Percentiles rank a stretch among this genome's conserved stretches.
Conservation (phyloP, 2,797 vertebrate species). For the Sarcophilus harrisii region DNA sequence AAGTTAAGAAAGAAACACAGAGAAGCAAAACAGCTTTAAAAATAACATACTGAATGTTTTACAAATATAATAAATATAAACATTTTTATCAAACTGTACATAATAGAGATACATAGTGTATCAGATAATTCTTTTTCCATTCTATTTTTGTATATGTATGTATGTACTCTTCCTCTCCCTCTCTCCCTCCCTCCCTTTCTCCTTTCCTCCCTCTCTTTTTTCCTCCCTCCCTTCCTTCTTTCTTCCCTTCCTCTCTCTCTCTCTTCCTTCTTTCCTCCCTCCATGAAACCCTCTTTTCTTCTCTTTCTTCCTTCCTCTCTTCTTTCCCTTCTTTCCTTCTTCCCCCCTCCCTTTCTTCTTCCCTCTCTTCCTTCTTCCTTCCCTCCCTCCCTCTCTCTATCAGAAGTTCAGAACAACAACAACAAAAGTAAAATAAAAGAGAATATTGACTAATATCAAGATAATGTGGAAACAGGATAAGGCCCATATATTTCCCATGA, state of each 20-base stretch:
- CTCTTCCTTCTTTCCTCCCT: neutral
- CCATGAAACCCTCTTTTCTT: no score
- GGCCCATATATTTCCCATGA: neutral
- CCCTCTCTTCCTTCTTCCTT: no score
- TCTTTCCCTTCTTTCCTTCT: no score
- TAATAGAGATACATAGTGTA: neutral
- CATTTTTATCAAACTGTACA: neutral
- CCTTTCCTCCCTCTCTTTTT: no score
- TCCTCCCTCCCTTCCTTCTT: no score
- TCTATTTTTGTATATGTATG: neutral
- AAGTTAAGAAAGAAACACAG: neutral
- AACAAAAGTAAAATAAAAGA: neutral
- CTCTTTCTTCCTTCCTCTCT: neutral
- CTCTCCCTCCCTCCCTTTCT: no score
- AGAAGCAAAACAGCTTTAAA: neutral
- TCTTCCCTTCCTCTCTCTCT: no score
- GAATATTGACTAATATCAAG: neutral
- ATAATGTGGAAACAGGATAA: neutral
- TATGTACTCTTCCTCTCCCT: no score
- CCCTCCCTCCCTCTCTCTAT: neutral
- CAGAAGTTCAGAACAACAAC: neutral
- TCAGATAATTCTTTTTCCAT: neutral
- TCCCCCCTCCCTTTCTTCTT: neutral
- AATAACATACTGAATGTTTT: neutral
- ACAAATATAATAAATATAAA: neutral